These are phyloP conservation scores for Bombus cullumanus DNA, from an alignment of 1,140 invertebrate genomes.

Conservation along the genomic window DNA sequence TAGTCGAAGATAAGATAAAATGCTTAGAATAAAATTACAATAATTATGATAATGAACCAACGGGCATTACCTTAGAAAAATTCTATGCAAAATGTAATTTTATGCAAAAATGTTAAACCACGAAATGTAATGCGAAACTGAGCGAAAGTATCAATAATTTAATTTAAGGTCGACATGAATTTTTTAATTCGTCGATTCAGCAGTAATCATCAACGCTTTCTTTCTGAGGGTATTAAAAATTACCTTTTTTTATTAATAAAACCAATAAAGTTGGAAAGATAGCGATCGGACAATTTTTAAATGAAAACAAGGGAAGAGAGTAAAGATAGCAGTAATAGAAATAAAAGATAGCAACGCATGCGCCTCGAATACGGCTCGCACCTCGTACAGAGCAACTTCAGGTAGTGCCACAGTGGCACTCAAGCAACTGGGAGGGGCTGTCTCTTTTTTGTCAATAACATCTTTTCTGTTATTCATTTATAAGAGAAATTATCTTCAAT, in stretches of 20 bases:
- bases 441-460: neutral
- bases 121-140: neutral
- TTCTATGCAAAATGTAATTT: neutral
- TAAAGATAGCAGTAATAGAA: neutral
- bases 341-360: conserved; percentile 62
- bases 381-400: conserved; percentile 39
- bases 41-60: neutral
- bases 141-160: neutral
- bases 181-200: neutral
- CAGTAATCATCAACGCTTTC: neutral
- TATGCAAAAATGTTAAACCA: neutral
- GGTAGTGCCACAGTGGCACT: conserved; percentile 64
- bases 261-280: neutral
- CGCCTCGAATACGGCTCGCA: conserved; percentile 24
- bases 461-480: neutral
- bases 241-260: neutral
- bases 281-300: neutral
- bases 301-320: neutral
- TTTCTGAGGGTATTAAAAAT: neutral
- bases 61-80: neutral
- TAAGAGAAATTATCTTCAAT: conserved; percentile 18
- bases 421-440: conserved; percentile 15
- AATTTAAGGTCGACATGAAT: neutral
- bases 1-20: neutral
- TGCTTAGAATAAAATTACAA: neutral